Evolutionary conservation across 2,888 invertebrate genomes (phyloP).

Genomic region (Meta bourneti): DNA sequence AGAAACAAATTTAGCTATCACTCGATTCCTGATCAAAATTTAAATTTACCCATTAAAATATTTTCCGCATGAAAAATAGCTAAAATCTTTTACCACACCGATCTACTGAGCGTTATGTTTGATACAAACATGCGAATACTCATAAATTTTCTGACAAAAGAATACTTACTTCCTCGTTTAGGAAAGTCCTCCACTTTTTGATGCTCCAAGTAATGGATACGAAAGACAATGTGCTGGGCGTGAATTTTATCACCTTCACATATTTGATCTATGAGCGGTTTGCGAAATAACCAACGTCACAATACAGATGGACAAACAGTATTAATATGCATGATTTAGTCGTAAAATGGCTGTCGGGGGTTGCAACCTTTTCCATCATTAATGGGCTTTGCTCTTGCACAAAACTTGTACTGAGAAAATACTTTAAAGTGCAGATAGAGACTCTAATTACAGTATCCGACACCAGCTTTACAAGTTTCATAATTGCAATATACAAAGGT

Average conservation of each 20-base stretch:
- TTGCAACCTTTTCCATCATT: background rate
- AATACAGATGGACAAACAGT: constrained; percentile 42
- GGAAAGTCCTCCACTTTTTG: background rate
- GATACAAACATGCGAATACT: too few relatives aligned
- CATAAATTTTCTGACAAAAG: background rate
- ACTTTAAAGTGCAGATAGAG: background rate
- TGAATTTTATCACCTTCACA: constrained; percentile 16
- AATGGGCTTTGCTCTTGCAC: background rate
- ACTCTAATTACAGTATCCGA: background rate
- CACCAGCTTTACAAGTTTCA: background rate
- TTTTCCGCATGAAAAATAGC: too few relatives aligned
- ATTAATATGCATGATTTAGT: constrained; percentile 18
- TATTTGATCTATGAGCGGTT: background rate
- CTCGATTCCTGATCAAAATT: too few relatives aligned
- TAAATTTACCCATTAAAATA: too few relatives aligned
- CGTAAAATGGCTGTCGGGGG: background rate
- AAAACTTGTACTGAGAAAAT: background rate
- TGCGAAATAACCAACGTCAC: constrained; percentile 41
- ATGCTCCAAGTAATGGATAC: background rate
- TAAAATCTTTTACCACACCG: too few relatives aligned
- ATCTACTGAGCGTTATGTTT: too few relatives aligned
- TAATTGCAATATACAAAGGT: background rate
- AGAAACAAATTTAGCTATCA: too few relatives aligned
- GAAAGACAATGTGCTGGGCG: constrained; percentile 1
- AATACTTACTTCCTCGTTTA: background rate